These are phyloP conservation scores for Xanthia icteritia DNA, from an alignment of 2,888 invertebrate genomes.

Conservation along the genomic window DNA sequence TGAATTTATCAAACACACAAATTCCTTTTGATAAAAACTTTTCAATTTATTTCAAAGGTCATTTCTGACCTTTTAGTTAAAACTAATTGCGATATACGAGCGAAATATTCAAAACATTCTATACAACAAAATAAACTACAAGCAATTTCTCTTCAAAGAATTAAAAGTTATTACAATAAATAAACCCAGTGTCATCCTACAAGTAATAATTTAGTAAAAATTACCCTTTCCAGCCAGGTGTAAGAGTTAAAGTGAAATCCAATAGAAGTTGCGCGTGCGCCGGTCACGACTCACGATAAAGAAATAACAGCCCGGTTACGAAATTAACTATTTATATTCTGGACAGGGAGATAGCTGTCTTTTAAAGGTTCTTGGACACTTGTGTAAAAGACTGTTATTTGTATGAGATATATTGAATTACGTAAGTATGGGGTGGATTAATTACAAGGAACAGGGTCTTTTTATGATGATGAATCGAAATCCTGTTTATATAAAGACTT, in stretches of 20 bases:
- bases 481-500: neutral
- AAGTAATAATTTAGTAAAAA: slow-evolving; percentile 44
- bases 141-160: slow-evolving; percentile 38
- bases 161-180: slow-evolving; percentile 48
- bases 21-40: slow-evolving; percentile 14
- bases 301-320: slow-evolving; percentile 61
- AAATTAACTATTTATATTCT: slow-evolving; percentile 70
- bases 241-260: slow-evolving; percentile 52
- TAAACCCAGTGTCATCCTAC: slow-evolving; percentile 37
- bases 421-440: neutral
- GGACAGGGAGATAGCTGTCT: slow-evolving; percentile 49
- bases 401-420: slow-evolving; percentile 8
- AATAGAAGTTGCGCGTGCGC: slow-evolving; percentile 50
- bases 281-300: slow-evolving; percentile 69
- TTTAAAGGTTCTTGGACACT: slow-evolving; percentile 53
- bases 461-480: neutral
- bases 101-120: slow-evolving; percentile 18
- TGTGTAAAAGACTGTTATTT: slow-evolving; percentile 15
- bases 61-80: slow-evolving; percentile 31
- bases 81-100: slow-evolving; percentile 47
- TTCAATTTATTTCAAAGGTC: slow-evolving; percentile 48
- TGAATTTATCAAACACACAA: slow-evolving; percentile 6
- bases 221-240: slow-evolving; percentile 57
- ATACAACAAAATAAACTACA: slow-evolving; percentile 2
- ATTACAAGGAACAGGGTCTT: neutral